Base-by-base conservation (phyloP, 30 jellyfish, hydroid and myxozoan genomes). In the Aurelia aurita complex sp. Pacific region DNA sequence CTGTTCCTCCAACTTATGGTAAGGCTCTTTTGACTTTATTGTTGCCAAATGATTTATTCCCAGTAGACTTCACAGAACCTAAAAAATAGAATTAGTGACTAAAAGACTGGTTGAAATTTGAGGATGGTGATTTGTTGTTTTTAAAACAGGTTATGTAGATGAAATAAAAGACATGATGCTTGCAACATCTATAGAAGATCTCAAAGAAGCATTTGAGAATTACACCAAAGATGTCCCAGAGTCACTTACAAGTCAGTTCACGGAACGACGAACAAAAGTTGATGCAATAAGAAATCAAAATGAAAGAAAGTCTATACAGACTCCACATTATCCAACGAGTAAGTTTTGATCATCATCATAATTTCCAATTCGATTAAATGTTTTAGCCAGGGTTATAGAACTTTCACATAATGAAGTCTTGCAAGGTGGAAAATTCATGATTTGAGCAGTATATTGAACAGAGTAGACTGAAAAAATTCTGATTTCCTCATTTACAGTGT, bases 1-100 rank as follows among this genome's bases (percentile, higher is more conserved):
- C 85, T 23, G 85, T 74, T 53, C 85, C 85, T n/a, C 85, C 85
- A 52, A 74, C 85, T 16, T 74, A 74, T 74, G 70, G 85, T 74
- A 52, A 61, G 70, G 72, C 72, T 63, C 57, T 46, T 46, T 46
- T 9, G 12, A 4, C 57, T 46, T 46, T 46, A 46, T 46, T 46
- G 57, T 9, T 43, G 57, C 57, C 57, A 46, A 23, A n/a, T 66
- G 76, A 15, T 66, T n/a, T 66, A 55, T 66, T 66, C 76, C 53
- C 1, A 66, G 76, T 23, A 66, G 54, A 66, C 76, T 66, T n/a
- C 14, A 66, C 76, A 66, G 76, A 50, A 40, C 43, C 76, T 66
- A 66, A 2, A 50, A 1, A 66, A 66, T 66, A 23, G 19, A 66
- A 66, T 66, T 66, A 46, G 12, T 4, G 57, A 46, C 57, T 46